Evolutionary conservation across 2,888 invertebrate genomes (phyloP).

Genomic region (Zaprionus bogoriensis): DNA sequence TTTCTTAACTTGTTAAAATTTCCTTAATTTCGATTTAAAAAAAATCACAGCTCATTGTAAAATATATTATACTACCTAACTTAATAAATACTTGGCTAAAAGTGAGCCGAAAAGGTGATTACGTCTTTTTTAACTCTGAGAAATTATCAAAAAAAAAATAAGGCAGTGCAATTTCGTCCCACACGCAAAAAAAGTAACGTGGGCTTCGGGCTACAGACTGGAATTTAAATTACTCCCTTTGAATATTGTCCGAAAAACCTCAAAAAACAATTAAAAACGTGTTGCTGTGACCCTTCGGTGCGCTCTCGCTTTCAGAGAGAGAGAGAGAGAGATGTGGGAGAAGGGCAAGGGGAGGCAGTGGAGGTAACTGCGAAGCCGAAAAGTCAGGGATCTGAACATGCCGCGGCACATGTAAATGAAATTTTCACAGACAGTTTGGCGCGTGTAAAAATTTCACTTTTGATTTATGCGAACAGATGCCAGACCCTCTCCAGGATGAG

Average conservation of each 20-base stretch:
- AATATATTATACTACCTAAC: no score
- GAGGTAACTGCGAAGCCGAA: background rate
- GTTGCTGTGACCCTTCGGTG: conserved; percentile 49
- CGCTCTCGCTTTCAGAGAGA: conserved; percentile 2
- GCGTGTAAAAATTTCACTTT: conserved; percentile 74
- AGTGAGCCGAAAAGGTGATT: background rate
- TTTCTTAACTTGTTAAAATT: no score
- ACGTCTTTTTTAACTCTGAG: background rate
- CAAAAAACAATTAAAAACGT: conserved; percentile 71
- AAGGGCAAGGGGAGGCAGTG: background rate
- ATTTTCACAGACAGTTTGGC: conserved; percentile 70
- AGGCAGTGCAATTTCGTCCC: background rate
- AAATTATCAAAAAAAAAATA: background rate
- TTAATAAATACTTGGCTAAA: no score
- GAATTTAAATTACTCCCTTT: conserved; percentile 54
- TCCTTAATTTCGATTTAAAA: no score
- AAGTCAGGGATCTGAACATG: conserved; percentile 30
- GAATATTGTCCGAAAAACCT: conserved; percentile 46
- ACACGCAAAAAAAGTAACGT: background rate
- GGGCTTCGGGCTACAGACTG: conserved; percentile 37
- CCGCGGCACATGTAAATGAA: conserved; percentile 61
- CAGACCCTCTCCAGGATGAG: background rate
- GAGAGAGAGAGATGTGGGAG: no score
- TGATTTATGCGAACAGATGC: conserved; percentile 55
- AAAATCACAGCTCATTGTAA: no score